phyloP scores from a whole-genome alignment of 2,888 invertebrate genomes.

The Pardosa pseudoannulata region DNA sequence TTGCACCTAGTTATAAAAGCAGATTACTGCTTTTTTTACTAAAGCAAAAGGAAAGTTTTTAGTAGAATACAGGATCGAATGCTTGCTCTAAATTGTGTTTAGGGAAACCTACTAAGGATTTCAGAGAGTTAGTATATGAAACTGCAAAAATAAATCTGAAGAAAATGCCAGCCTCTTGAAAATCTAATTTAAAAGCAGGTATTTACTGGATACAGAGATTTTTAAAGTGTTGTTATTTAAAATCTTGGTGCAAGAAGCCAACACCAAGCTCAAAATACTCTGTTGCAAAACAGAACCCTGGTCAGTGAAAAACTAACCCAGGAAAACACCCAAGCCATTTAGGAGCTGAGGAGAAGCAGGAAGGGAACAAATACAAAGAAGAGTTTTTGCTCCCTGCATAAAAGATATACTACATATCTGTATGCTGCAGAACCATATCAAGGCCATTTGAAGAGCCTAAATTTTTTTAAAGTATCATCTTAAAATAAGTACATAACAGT shows the following conservation, averaged over 20 bases:
- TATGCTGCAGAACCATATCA: no score
- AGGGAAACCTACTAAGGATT: constrained; percentile 8
- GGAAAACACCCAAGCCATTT: no score
- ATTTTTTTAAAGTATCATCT: no score
- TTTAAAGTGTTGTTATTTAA: not conserved
- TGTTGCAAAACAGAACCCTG: no score
- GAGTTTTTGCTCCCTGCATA: no score
- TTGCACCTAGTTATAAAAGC: constrained; percentile 5
- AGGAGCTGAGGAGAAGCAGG: no score
- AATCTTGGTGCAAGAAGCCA: not conserved
- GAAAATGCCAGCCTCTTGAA: not conserved
- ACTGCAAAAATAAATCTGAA: not conserved
- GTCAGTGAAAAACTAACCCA: no score
- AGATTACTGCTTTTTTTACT: constrained; percentile 13
- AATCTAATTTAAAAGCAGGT: constrained; percentile 13
- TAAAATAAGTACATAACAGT: not conserved
- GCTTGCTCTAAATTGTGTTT: not conserved
- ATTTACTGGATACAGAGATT: constrained; percentile 26
- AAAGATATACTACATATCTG: no score
- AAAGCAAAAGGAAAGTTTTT: constrained; percentile 5
- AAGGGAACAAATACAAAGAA: no score
- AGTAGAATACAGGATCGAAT: constrained; percentile 6
- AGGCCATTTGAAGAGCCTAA: no score
- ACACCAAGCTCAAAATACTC: no score
- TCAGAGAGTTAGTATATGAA: constrained; percentile 2